Conservation (phyloP, 2,888 invertebrate genomes). For the Acheta domesticus region DNA sequence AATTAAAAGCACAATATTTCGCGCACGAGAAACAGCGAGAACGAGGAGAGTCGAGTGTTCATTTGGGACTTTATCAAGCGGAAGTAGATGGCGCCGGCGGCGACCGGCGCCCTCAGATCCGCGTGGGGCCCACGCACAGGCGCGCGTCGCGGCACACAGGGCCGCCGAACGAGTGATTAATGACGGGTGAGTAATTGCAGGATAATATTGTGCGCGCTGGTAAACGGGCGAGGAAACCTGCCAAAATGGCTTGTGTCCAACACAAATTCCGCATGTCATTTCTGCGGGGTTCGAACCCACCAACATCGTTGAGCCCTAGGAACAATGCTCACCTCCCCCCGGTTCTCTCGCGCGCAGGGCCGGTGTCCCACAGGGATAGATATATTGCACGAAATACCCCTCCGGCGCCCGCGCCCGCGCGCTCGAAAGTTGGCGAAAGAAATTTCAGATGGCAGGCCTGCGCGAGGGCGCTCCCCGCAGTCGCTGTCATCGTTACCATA, state of each 20-base stretch:
- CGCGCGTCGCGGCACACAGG: too few relatives aligned
- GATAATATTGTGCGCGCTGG: not conserved
- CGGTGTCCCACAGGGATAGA: not conserved
- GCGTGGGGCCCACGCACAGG: too few relatives aligned
- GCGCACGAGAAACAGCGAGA: too few relatives aligned
- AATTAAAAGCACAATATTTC: too few relatives aligned
- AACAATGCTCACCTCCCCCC: not conserved
- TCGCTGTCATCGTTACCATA: constrained; percentile 2
- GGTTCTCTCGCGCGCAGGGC: not conserved
- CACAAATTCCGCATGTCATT: constrained; percentile 18
- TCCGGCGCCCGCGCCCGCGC: too few relatives aligned
- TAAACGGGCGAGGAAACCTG: constrained; percentile 5
- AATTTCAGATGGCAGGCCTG: not conserved
- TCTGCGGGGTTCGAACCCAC: not conserved
- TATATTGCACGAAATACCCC: constrained; percentile 1
- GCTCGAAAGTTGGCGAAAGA: not conserved
- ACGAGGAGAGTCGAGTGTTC: too few relatives aligned
- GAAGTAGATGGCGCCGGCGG: too few relatives aligned
- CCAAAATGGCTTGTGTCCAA: constrained; percentile 18
- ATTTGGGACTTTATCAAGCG: too few relatives aligned
- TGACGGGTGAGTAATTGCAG: not conserved
- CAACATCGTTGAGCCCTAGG: not conserved
- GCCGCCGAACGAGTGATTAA: too few relatives aligned
- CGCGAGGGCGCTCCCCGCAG: not conserved
- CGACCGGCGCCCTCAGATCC: too few relatives aligned